These are phyloP conservation scores for Cistogaster globosa DNA, from an alignment of 2,888 invertebrate species.

Conservation along the genomic window DNA sequence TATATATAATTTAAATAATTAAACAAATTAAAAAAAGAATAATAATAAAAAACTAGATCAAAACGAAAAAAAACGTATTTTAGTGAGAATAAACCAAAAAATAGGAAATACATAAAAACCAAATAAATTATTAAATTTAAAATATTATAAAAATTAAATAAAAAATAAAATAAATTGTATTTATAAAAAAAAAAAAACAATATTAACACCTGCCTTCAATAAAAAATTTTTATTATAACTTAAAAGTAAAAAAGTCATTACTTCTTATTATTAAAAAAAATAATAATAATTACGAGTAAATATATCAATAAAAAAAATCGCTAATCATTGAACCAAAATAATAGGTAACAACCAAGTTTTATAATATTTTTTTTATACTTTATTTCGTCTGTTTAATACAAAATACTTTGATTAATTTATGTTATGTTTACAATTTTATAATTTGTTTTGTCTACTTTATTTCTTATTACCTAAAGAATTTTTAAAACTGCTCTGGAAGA, in stretches of 20 bases:
- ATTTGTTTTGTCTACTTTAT: too few species aligned
- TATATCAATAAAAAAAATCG: constrained; percentile 66
- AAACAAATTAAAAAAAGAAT: constrained; percentile 69
- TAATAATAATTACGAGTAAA: constrained; percentile 70
- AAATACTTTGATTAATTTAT: too few species aligned
- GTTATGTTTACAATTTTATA: too few species aligned
- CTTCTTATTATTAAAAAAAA: constrained; percentile 61
- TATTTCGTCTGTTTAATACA: too few species aligned
- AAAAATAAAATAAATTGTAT: constrained; percentile 72
- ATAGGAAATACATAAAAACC: constrained; percentile 66
- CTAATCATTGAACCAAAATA: constrained; percentile 67
- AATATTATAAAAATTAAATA: constrained; percentile 57
- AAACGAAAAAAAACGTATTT: constrained; percentile 71
- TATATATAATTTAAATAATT: constrained; percentile 42
- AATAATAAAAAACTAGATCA: constrained; percentile 76
- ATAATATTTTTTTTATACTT: too few species aligned
- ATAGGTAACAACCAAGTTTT: constrained; percentile 67
- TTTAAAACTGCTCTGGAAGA: too few species aligned
- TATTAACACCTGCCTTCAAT: constrained; percentile 81
- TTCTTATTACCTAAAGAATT: too few species aligned
- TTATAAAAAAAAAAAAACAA: constrained; percentile 79
- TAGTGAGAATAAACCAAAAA: constrained; percentile 72
- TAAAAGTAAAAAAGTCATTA: constrained; percentile 69
- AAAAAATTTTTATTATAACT: constrained; percentile 76
- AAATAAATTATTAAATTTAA: constrained; percentile 57